Evolutionary conservation across 2,797 vertebrate species (phyloP), one percentile per base, ranked within the genome.

Genomic region (Enteromius viviparus): DNA sequence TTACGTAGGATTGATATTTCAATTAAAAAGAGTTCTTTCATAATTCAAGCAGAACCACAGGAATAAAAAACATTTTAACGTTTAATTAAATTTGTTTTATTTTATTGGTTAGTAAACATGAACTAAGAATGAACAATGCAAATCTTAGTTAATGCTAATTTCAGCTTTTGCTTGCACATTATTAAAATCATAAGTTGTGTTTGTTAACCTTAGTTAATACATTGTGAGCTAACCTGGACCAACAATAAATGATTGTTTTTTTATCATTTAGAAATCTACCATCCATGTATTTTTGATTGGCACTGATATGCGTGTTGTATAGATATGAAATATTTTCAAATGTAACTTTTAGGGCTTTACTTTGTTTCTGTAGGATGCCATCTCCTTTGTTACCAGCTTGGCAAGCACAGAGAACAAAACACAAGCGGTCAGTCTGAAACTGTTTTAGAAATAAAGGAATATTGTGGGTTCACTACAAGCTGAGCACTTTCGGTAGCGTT

Each of bases 351-450:
- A 34, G 37, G 0, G 75, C 84, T 51, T 49, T 5, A 88, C 80
- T 81, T 2, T 89, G 69, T 19, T 83, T 86, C 12, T 76, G 17
- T 85, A 94, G 94, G 85, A 45, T 34, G 0, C 53, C 23, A 1
- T 87, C 84, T 69, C 90, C 89, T 58, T 86, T 90, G 60, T 83
- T 84, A 3, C 84, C 86, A 45, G 88, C 87, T 78, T 95, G 94
- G 94, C 92, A 86, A 85, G 87, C 82, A 45, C 85, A 93, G 17
- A 88, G 83, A 72, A 86, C 32, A 29, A 93, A 92, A 74, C 89
- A 91, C 83, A 91, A 90, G 88, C 92, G 93, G 94, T 95, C 68
- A 90, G 87, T 83, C 34, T 40, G 65, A 15, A 65, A 9, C 37
- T 53, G 15, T 47, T 10, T 74, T 40, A 42, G 3, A 42, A 10